phyloP scores from a whole-genome alignment of 2,797 vertebrate genomes.

The Enteromius afrohamiltoni region DNA sequence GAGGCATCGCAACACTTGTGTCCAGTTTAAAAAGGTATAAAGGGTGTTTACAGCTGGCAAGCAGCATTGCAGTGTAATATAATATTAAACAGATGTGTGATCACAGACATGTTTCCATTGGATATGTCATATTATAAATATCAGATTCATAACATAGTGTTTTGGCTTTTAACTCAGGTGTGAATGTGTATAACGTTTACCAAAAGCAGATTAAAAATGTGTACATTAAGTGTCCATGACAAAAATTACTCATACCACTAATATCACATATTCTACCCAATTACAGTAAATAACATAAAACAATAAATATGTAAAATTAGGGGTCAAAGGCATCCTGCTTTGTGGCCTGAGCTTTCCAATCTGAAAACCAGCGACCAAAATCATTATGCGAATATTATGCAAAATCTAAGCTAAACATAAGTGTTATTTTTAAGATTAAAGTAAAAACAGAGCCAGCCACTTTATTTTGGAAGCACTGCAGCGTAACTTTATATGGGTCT shows the following conservation, averaged over 20 bases:
- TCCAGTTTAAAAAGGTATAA: neutral
- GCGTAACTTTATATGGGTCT: slow-evolving; percentile 53
- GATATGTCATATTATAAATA: no score
- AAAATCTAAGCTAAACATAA: neutral
- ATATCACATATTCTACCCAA: neutral
- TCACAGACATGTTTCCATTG: neutral
- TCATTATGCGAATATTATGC: neutral
- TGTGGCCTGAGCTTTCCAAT: neutral
- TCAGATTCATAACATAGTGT: neutral
- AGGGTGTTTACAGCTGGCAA: neutral
- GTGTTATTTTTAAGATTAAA: slow-evolving; percentile 18
- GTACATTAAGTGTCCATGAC: neutral
- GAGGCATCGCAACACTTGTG: neutral
- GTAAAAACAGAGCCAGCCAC: slow-evolving; percentile 18
- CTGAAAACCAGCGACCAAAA: neutral
- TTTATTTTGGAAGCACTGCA: slow-evolving; percentile 38
- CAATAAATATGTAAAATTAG: neutral
- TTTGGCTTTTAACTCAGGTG: neutral
- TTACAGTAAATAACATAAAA: neutral
- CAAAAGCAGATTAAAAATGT: neutral
- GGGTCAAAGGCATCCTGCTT: neutral
- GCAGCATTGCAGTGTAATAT: neutral
- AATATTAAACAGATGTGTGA: neutral
- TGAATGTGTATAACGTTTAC: neutral
- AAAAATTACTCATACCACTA: neutral